Conservation (phyloP, 2,888 invertebrate species). For the Euphydryas editha region DNA sequence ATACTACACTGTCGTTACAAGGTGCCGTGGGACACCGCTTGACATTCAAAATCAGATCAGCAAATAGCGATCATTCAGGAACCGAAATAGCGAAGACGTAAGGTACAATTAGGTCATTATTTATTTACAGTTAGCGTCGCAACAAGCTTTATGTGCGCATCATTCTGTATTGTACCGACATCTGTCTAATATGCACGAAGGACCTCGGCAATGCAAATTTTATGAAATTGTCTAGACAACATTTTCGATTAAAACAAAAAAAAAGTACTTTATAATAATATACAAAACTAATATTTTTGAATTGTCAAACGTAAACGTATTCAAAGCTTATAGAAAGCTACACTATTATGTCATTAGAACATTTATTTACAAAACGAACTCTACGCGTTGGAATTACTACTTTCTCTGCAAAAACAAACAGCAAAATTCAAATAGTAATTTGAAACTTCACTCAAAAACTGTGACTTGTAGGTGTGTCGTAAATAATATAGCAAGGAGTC, state of each 20-base stretch:
- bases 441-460: slow-evolving; percentile 35
- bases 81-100: slow-evolving; percentile 70
- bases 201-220: slow-evolving; percentile 70
- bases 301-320: background rate
- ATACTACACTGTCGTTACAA: slow-evolving; percentile 34
- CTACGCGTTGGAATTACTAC: slow-evolving; percentile 53
- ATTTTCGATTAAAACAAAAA: background rate
- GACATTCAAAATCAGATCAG: slow-evolving; percentile 40
- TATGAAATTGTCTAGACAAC: background rate
- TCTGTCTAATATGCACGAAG: slow-evolving; percentile 57
- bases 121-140: slow-evolving; percentile 75
- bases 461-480: slow-evolving; percentile 30
- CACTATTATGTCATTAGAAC: slow-evolving; percentile 17
- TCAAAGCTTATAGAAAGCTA: slow-evolving; percentile 35
- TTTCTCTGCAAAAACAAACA: slow-evolving; percentile 59
- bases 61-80: slow-evolving; percentile 54
- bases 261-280: background rate
- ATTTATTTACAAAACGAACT: slow-evolving; percentile 32
- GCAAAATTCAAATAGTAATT: slow-evolving; percentile 52
- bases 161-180: slow-evolving; percentile 54
- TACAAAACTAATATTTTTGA: background rate
- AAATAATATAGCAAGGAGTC: slow-evolving; percentile 16
- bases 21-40: slow-evolving; percentile 36
- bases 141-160: slow-evolving; percentile 61
- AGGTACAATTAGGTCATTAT: slow-evolving; percentile 81